Percentiles rank a stretch among this genome's conserved stretches.
Evolutionary conservation across 2,113 vertebrate species (phyloP).

Genomic region (Girardinichthys multiradiatus): DNA sequence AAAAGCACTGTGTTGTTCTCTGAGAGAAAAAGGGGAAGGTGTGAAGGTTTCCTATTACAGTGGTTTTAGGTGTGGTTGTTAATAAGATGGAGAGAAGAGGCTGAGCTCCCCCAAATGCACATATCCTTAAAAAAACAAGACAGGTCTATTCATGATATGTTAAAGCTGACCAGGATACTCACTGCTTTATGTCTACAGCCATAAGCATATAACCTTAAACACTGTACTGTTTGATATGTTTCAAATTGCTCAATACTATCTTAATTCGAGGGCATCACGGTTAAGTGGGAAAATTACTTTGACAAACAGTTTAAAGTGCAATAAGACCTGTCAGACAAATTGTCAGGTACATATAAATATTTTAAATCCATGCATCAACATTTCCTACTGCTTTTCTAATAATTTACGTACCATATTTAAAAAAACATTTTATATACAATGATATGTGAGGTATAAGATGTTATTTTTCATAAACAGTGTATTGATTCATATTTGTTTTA

Average conservation of each 20-base stretch:
- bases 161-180: slow-evolving; percentile 57
- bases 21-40: slow-evolving; percentile 54
- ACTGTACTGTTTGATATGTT: slow-evolving; percentile 57
- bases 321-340: slow-evolving; percentile 42
- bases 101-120: slow-evolving; percentile 37
- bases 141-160: slow-evolving; percentile 32
- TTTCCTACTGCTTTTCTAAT: too few species aligned
- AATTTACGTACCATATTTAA: background rate
- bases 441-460: background rate
- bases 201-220: slow-evolving; percentile 61
- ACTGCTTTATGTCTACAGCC: slow-evolving; percentile 48
- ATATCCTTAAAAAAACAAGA: slow-evolving; percentile 40
- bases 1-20: slow-evolving; percentile 55
- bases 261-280: slow-evolving; percentile 70
- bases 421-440: background rate
- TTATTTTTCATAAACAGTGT: background rate
- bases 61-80: slow-evolving; percentile 50
- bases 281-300: slow-evolving; percentile 75
- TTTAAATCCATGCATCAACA: background rate
- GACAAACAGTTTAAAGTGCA: slow-evolving; percentile 65
- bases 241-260: slow-evolving; percentile 72
- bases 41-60: slow-evolving; percentile 60
- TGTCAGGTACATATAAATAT: background rate
- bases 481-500: background rate
- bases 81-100: slow-evolving; percentile 39